Evolutionary conservation across 2,797 vertebrate species (phyloP).

Genomic region (Brachyalestes nurse): DNA sequence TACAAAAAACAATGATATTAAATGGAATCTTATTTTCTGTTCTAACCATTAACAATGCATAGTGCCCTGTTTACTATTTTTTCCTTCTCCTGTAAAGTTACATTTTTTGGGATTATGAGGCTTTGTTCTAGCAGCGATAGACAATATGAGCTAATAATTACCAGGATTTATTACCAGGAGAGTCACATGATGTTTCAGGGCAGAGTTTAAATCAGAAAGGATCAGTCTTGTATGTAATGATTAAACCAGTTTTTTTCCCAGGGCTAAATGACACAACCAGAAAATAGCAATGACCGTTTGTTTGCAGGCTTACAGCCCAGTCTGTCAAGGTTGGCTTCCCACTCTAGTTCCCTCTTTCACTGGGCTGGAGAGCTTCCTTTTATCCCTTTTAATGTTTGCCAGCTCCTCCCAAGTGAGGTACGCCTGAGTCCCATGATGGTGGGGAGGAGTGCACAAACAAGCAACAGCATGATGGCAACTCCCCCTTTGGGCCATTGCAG

Average conservation of each 20-base stretch:
- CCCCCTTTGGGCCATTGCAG: background rate
- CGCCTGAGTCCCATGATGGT: background rate
- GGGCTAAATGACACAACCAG: background rate
- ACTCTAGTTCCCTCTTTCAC: background rate
- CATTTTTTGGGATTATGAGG: too few relatives aligned
- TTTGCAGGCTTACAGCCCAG: background rate
- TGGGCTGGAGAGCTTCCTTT: background rate
- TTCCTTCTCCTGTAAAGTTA: too few relatives aligned
- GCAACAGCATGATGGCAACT: background rate
- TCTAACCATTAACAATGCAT: too few relatives aligned
- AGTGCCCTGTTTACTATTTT: too few relatives aligned
- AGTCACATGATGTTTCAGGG: background rate
- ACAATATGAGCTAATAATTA: too few relatives aligned
- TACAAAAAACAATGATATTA: too few relatives aligned
- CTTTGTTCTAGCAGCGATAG: too few relatives aligned
- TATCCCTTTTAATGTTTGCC: constrained; percentile 11
- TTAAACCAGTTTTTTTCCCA: background rate
- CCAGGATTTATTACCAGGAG: too few relatives aligned
- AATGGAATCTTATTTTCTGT: too few relatives aligned
- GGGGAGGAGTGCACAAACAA: background rate
- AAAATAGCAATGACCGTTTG: background rate
- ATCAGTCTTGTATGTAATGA: background rate
- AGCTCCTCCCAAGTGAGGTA: constrained; percentile 2
- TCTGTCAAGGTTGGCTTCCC: background rate
- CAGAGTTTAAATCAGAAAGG: background rate